Evolutionary conservation across 2,113 vertebrate species (phyloP).

Genomic region (Diadophis punctatus): DNA sequence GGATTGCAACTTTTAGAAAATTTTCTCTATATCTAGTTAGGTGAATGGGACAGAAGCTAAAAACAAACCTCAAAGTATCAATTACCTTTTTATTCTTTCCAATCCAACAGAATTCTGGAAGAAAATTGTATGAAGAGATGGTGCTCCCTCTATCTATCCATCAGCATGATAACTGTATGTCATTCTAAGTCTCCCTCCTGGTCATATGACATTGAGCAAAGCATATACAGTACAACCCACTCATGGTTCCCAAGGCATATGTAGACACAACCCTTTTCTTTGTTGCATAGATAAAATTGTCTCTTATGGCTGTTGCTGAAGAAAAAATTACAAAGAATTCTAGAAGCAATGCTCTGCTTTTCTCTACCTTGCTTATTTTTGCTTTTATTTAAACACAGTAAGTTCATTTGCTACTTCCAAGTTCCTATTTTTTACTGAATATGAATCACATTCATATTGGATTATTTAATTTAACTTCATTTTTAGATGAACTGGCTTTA

Average conservation of each 20-base stretch:
- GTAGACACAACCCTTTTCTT: neutral
- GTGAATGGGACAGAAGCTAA: neutral
- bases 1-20: neutral
- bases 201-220: neutral
- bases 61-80: neutral
- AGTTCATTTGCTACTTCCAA: slow-evolving; percentile 58
- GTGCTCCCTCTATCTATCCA: neutral
- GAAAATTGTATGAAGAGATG: neutral
- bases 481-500: slow-evolving; percentile 75
- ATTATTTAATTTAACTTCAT: slow-evolving; percentile 76
- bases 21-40: neutral
- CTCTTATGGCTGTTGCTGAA: neutral
- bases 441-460: slow-evolving; percentile 64
- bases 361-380: neutral
- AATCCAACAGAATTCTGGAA: neutral
- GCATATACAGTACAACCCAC: neutral
- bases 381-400: slow-evolving; percentile 28
- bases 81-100: neutral
- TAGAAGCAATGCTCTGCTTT: neutral
- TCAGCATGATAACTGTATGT: neutral
- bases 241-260: neutral
- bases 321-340: neutral
- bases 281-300: neutral
- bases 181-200: neutral
- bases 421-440: slow-evolving; percentile 61